phyloP scores from a whole-genome alignment of 1,140 invertebrate genomes.

The Eumeta japonica region DNA sequence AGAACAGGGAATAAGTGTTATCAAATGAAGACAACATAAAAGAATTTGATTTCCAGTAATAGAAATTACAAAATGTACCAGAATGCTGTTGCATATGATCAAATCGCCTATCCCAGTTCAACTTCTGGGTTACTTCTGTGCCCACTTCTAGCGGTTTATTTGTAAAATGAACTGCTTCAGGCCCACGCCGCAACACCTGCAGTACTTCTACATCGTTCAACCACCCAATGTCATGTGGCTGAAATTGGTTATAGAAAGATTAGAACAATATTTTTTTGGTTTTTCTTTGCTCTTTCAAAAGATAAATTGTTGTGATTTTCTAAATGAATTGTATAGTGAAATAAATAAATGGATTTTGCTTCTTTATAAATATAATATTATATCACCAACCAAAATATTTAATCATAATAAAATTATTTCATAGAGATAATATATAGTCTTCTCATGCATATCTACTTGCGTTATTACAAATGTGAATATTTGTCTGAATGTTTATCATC shows the following conservation, averaged over 20 bases:
- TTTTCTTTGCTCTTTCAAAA: not conserved
- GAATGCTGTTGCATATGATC: conserved; percentile 92
- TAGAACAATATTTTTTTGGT: conserved; percentile 4
- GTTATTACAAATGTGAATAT: too few species aligned
- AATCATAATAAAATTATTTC: too few species aligned
- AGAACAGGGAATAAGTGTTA: not conserved
- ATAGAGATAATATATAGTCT: too few species aligned
- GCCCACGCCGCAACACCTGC: conserved; percentile 66
- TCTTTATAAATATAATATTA: too few species aligned
- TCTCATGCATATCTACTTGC: too few species aligned
- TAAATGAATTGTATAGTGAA: too few species aligned
- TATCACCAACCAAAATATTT: too few species aligned
- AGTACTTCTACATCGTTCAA: conserved; percentile 67
- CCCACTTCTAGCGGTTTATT: conserved; percentile 61
- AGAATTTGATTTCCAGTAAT: too few species aligned
- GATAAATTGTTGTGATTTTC: not conserved
- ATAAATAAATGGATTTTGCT: too few species aligned
- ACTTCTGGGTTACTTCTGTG: conserved; percentile 58
- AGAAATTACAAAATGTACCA: conserved; percentile 42
- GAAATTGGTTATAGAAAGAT: too few species aligned
- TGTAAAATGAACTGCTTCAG: conserved; percentile 72
- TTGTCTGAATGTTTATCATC: too few species aligned
- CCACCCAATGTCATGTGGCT: conserved; percentile 76
- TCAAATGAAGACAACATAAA: not conserved
- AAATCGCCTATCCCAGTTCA: conserved; percentile 77